These are phyloP conservation scores for Hydriomena furcata DNA, from an alignment of 2,888 invertebrate genomes.

Conservation along the genomic window DNA sequence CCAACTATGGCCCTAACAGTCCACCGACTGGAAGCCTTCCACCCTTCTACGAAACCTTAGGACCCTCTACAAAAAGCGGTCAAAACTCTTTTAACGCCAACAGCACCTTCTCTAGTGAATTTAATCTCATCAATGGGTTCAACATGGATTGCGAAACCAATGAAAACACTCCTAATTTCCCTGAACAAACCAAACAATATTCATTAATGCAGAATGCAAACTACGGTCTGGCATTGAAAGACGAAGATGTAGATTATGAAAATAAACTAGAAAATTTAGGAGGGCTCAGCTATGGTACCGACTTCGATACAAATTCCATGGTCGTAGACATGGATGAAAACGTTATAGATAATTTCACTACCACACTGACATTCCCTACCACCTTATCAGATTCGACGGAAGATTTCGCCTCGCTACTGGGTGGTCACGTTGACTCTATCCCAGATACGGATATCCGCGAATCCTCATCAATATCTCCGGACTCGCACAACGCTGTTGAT, in stretches of 20 bases:
- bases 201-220: conserved; percentile 92
- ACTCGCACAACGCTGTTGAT: conserved; percentile 86
- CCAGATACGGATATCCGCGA: conserved; percentile 87
- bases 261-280: conserved; percentile 89
- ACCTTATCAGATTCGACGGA: conserved; percentile 91
- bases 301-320: conserved; percentile 89
- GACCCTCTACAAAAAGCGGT: conserved; percentile 86
- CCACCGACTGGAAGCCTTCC: conserved; percentile 94
- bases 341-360: conserved; percentile 92
- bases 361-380: conserved; percentile 90
- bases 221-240: conserved; percentile 91
- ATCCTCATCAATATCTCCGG: conserved; percentile 88
- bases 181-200: conserved; percentile 87
- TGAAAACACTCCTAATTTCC: conserved; percentile 79
- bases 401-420: conserved; percentile 89
- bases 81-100: conserved; percentile 89
- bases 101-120: conserved; percentile 86
- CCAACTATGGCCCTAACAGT: conserved; percentile 94
- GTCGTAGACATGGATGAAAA: conserved; percentile 92
- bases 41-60: conserved; percentile 93
- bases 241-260: conserved; percentile 92
- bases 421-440: conserved; percentile 87
- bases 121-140: conserved; percentile 87
- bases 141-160: conserved; percentile 91
- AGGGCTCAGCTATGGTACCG: conserved; percentile 81